Evolutionary conservation across 1,140 invertebrate species (phyloP).

Genomic region (Cydia splendana): DNA sequence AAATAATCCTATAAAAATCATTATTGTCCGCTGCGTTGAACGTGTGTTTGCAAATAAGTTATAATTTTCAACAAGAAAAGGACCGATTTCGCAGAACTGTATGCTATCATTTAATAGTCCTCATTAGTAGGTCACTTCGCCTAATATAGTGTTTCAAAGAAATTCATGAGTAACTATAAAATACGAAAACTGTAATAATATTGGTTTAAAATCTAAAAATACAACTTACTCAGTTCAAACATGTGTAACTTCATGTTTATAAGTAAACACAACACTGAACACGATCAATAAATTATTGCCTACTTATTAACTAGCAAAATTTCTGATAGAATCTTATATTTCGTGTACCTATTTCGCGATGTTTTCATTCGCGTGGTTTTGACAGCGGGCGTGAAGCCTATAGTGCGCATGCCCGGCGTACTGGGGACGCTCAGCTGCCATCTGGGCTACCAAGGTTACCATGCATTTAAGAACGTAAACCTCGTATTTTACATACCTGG

Average conservation of each 20-base stretch:
- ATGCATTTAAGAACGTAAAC: too few relatives aligned
- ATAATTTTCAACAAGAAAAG: too few relatives aligned
- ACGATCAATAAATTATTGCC: constrained; percentile 36
- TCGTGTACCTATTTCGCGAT: background rate
- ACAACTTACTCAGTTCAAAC: constrained; percentile 62
- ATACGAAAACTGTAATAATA: background rate
- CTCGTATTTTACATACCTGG: too few relatives aligned
- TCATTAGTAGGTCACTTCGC: too few relatives aligned
- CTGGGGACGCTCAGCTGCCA: constrained; percentile 34
- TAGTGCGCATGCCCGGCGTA: constrained; percentile 53
- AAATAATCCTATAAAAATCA: too few relatives aligned
- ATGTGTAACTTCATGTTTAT: constrained; percentile 60
- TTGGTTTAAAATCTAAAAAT: background rate
- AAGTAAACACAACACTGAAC: constrained; percentile 36
- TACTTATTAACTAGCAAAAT: background rate
- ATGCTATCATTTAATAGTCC: too few relatives aligned
- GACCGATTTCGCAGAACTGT: too few relatives aligned
- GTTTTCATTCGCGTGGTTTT: background rate
- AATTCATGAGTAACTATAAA: too few relatives aligned
- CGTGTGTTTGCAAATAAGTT: too few relatives aligned
- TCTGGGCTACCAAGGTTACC: background rate
- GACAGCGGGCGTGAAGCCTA: constrained; percentile 10
- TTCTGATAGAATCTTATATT: background rate
- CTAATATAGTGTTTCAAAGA: too few relatives aligned
- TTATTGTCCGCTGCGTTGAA: too few relatives aligned